Base-by-base conservation (phyloP, 2,797 vertebrate species). In the Huso huso region DNA sequence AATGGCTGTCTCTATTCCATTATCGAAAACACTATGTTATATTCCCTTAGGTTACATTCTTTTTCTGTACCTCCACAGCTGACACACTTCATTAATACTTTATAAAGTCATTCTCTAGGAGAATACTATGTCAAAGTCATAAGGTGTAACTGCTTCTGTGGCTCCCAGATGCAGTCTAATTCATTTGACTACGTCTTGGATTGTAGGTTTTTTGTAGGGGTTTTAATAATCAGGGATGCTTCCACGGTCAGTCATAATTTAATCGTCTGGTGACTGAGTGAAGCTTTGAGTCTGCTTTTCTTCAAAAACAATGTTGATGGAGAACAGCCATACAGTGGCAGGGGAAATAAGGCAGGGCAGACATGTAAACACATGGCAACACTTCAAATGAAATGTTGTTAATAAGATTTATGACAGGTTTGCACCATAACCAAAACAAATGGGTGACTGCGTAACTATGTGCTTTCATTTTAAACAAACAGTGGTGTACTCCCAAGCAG, bases 81-180 rank as follows among this genome's bases (percentile, higher is more conserved):
- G 76, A 71, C 66, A 75, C 66, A 70, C 67, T 76, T 70, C 67
- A 64, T 76, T 79, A 79, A 76, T 81, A 71, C 71, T 81, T 78
- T 66, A 78, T 76, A 61, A 76, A 82, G 75, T 69, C 72, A 68
- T 82, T 82, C 55, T 75, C 70, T 68, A 51, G 67, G 74, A 77
- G 62, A 69, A 70, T 71, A 65, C 68, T 76, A 65, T 75, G 71
- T 73, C 75, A 78, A 72, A 76, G 71, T 80, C 77, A 66, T 64
- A 12, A 73, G 70, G 18, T 52, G 57, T 69, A 75, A 12, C 68
- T 65, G 70, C 65, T 79, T 66, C 69, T 69, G 72, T 58, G 58
- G 69, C 72, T 78, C 72, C 72, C 65, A 55, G 63, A 49, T 63
- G 68, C 50, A 70, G 55, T 69, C 66, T 65, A 66, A 50, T 66